phyloP scores from a whole-genome alignment of 2,113 vertebrate genomes.

The Vidua macroura region DNA sequence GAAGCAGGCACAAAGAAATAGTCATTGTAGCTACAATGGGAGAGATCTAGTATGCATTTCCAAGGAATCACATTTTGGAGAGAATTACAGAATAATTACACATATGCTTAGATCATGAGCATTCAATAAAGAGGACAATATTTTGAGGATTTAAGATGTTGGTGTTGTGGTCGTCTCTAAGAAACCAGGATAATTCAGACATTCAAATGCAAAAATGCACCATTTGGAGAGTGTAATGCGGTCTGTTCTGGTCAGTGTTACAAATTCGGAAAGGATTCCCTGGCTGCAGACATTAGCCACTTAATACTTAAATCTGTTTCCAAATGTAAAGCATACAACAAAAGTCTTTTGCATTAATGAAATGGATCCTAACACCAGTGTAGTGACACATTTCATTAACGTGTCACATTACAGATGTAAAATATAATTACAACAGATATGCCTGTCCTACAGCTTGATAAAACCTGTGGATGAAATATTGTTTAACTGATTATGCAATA shows the following conservation, averaged over 20 bases:
- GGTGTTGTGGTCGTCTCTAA: conserved; percentile 85
- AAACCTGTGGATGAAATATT: conserved; percentile 65
- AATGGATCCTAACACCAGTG: conserved; percentile 64
- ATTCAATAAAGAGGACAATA: conserved; percentile 90
- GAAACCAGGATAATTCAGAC: conserved; percentile 86
- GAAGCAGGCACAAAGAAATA: conserved; percentile 84
- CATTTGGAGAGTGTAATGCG: conserved; percentile 86
- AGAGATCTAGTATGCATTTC: conserved; percentile 80
- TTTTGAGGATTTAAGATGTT: conserved; percentile 96
- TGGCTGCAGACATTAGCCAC: conserved; percentile 81
- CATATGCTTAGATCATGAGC: conserved; percentile 90
- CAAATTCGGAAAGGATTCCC: conserved; percentile 86
- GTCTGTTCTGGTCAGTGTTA: conserved; percentile 86
- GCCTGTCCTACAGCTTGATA: conserved; percentile 42
- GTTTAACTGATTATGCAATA: conserved; percentile 51
- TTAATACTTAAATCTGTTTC: conserved; percentile 91
- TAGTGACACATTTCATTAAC: conserved; percentile 72
- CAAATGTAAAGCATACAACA: conserved; percentile 84
- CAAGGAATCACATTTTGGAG: conserved; percentile 88
- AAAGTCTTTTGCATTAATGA: conserved; percentile 81
- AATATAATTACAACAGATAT: conserved; percentile 78
- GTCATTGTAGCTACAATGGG: conserved; percentile 84
- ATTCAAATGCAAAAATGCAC: conserved; percentile 91
- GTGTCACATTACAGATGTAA: conserved; percentile 63
- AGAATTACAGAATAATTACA: conserved; percentile 94